Conservation (phyloP, 2,888 invertebrate genomes). For the Ashinkailepas kermadecensis region DNA sequence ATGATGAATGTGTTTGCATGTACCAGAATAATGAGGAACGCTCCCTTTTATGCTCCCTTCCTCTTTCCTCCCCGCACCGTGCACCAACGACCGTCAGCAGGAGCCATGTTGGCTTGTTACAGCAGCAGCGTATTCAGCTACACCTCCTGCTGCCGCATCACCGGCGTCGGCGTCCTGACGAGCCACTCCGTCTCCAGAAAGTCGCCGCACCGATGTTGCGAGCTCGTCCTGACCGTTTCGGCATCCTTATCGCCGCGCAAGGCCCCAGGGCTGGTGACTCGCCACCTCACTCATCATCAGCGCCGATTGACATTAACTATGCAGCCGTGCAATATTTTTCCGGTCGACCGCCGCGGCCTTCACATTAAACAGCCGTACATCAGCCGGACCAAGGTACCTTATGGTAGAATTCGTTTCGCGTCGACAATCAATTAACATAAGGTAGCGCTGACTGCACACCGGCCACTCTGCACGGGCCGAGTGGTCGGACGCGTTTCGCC, state of each 20-base stretch:
- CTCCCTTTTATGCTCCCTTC: neutral
- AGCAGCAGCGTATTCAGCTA: too few species aligned
- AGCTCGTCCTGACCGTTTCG: too few species aligned
- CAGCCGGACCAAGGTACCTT: neutral
- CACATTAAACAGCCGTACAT: slow-evolving; percentile 2
- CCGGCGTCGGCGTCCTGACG: too few species aligned
- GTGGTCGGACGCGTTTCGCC: neutral
- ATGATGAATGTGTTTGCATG: neutral
- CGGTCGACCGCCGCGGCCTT: neutral
- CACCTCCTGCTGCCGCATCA: too few species aligned
- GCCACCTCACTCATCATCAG: neutral
- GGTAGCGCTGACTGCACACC: neutral
- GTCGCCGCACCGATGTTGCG: too few species aligned
- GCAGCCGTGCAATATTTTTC: neutral
- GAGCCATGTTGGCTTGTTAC: too few species aligned
- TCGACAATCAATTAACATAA: slow-evolving; percentile 10
- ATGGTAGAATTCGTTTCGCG: slow-evolving; percentile 1
- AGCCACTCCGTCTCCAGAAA: too few species aligned
- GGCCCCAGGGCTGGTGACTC: neutral
- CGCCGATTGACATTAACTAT: slow-evolving; percentile 4
- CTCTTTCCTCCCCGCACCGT: too few species aligned
- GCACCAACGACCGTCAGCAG: too few species aligned
- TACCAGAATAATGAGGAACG: neutral
- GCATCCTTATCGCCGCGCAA: too few species aligned
- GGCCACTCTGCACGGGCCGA: neutral